Evolutionary conservation across 2,113 vertebrate genomes (phyloP).

Genomic region (Turdus rufiventris): DNA sequence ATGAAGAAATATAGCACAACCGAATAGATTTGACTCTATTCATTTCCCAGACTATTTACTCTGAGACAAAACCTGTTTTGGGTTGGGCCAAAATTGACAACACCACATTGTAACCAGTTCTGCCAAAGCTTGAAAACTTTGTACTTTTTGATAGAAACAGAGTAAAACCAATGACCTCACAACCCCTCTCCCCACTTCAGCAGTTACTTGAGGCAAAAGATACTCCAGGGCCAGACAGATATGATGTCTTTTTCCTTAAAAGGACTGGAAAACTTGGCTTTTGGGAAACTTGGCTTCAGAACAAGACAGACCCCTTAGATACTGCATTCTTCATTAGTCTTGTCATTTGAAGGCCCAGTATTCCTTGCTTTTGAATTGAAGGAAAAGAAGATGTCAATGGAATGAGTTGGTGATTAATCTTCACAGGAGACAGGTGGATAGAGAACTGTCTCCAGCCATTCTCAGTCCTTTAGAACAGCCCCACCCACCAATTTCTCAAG

Average conservation of each 20-base stretch:
- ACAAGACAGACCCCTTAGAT: conserved; percentile 14
- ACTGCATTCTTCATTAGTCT: background rate
- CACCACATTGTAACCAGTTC: background rate
- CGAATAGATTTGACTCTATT: background rate
- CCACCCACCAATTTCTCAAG: background rate
- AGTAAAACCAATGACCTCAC: background rate
- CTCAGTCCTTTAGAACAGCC: background rate
- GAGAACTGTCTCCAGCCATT: background rate
- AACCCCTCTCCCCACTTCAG: background rate
- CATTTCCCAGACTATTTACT: background rate
- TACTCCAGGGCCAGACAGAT: background rate
- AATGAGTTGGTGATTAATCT: background rate
- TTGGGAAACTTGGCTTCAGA: background rate
- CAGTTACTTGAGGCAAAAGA: background rate
- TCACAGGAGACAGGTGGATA: accelerated
- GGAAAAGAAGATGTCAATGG: background rate
- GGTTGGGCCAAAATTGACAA: background rate
- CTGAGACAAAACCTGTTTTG: background rate
- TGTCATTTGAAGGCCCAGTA: background rate
- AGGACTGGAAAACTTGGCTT: background rate
- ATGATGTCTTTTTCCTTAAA: background rate
- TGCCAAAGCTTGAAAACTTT: background rate
- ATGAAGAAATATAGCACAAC: background rate
- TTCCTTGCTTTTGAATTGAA: background rate
- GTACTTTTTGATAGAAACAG: background rate